Conservation (phyloP, 2,113 vertebrate species). For the Sialia sialis region DNA sequence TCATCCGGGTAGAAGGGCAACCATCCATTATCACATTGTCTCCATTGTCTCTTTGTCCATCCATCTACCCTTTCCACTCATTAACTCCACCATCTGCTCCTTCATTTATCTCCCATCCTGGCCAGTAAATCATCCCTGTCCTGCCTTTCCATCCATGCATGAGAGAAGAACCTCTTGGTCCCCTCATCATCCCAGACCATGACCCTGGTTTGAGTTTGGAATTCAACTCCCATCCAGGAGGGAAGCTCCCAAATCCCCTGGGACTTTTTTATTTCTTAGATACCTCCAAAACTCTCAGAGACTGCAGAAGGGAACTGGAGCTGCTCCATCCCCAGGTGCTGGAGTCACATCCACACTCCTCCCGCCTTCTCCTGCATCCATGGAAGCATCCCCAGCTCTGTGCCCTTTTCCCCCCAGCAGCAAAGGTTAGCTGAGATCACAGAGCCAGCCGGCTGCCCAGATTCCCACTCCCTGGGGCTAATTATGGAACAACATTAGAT, state of each 20-base stretch:
- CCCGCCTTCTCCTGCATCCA: neutral
- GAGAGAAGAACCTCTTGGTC: neutral
- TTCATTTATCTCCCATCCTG: neutral
- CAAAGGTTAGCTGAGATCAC: conserved; percentile 70
- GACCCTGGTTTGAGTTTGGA: neutral
- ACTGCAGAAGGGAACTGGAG: accelerated
- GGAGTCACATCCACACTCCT: accelerated
- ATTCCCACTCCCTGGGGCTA: conserved; percentile 73
- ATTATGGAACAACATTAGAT: conserved; percentile 81
- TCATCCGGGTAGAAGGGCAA: neutral
- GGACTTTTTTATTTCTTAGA: neutral
- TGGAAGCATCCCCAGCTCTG: neutral
- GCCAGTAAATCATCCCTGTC: neutral
- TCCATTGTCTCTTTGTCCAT: conserved; percentile 11
- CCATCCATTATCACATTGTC: neutral
- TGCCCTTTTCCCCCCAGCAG: conserved; percentile 41
- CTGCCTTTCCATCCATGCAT: neutral
- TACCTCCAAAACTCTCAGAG: accelerated
- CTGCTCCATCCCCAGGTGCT: neutral
- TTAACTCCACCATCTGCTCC: conserved; percentile 57
- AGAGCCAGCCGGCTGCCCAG: conserved; percentile 70
- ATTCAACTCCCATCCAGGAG: neutral
- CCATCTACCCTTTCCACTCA: conserved; percentile 37
- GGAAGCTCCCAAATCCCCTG: neutral
- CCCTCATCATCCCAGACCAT: neutral